Base-by-base conservation (phyloP, 2,888 invertebrate genomes). In the Ferdinandea cuprea region DNA sequence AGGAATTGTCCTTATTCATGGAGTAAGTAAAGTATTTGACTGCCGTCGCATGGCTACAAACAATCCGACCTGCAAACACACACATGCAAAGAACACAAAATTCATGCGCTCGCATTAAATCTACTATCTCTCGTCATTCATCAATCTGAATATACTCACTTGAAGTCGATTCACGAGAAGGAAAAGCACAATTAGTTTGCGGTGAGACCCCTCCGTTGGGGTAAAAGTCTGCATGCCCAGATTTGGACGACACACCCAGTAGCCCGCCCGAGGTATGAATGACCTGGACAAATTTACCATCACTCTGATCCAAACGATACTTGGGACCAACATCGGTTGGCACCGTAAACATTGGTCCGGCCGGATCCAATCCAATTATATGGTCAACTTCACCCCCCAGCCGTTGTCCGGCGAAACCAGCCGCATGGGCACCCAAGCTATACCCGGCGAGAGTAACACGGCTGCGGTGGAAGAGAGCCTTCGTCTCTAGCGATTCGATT, bases 361-460 rank as follows among this genome's bases (percentile, higher is more conserved):
- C 91, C 46, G 91, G 91, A 88, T 91, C 91, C 56, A 91, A 85
- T 6, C 90, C 91, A 73, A 91, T 91, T 66, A 91, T 91, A 85
- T 90, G 89, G 74, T 90, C 90, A 48, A 90, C 85, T 72, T 88
- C 73, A 0, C 91, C 89, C 19, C 87, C 85, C 2, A 91, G 86
- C 42, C 87, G 86, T 3, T 88, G 86, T 0, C 91, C 91, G 0
- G 90, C 88, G 86, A 88, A 89, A 0, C 91, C 91, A 5, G 89
- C 90, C 1, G 91, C 90, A 87, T 91, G 91, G 21, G 90, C 91
- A 2, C 91, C 91, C 66, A 91, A 85, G 68, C 90, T 90, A 32
- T 90, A 91, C 7, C 91, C 91, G 11, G 90, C 89, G 13, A 91
- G 71, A 28, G 90, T 90, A 2, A 90, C 88, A 81, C 89, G 88